Evolutionary conservation across 1,140 invertebrate genomes (phyloP).

Genomic region (Macrobrachium nipponense): DNA sequence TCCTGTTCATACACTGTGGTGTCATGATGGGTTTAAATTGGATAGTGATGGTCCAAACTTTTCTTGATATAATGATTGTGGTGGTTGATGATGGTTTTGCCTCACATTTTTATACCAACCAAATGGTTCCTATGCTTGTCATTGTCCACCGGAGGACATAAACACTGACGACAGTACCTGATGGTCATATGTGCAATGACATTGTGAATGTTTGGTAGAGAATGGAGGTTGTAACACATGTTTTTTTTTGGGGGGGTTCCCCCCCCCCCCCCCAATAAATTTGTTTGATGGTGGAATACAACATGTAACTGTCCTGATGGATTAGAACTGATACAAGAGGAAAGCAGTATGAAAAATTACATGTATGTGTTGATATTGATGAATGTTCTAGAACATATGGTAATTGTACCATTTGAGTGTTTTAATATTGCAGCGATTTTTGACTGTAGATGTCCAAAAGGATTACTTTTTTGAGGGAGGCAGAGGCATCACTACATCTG

Average conservation of each 20-base stretch:
- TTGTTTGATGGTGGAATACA: constrained; percentile 65
- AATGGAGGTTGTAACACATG: constrained; percentile 65
- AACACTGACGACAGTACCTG: too few species aligned
- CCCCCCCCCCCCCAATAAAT: too few species aligned
- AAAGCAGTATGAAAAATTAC: constrained; percentile 64
- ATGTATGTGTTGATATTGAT: constrained; percentile 69
- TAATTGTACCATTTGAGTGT: constrained; percentile 70
- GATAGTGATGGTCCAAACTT: constrained; percentile 72
- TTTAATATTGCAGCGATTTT: constrained; percentile 85
- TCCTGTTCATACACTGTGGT: constrained; percentile 66
- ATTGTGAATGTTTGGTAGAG: constrained; percentile 66
- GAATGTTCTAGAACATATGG: constrained; percentile 70
- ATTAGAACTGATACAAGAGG: constrained; percentile 67
- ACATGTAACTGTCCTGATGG: constrained; percentile 61
- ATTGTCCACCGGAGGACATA: constrained; percentile 77
- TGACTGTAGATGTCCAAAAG: constrained; percentile 82
- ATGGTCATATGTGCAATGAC: constrained; percentile 67
- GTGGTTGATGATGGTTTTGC: constrained; percentile 65
- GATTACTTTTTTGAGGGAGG: constrained; percentile 70
- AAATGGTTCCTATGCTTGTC: constrained; percentile 82
- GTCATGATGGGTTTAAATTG: constrained; percentile 73
- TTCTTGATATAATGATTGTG: constrained; percentile 70
- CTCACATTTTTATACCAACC: constrained; percentile 77
- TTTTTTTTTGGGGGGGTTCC: too few species aligned
- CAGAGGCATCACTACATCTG: constrained; percentile 3